Evolutionary conservation across 1,140 invertebrate species (phyloP), one percentile per base, ranked within the genome.

Genomic region (Sinonovacula constricta): DNA sequence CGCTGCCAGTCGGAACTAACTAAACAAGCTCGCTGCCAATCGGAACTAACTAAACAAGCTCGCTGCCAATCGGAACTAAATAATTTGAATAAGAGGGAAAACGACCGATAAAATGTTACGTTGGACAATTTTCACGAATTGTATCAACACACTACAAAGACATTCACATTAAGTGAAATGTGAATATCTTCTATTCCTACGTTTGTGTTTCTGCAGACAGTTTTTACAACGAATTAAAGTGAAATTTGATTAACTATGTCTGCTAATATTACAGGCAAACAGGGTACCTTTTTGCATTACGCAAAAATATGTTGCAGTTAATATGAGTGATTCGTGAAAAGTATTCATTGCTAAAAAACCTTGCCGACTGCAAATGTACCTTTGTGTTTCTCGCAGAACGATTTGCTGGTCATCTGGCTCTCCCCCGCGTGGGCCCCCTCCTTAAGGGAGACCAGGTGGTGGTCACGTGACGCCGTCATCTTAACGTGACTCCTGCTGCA

Each of bases 401-500:
- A 57, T 36, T 77, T 77, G 39, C 74, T 77, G n/a, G 65, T 60
- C 3, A 77, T 54, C 34, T 67, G 65, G 49, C 54, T 57, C 53
- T 77, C 65, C 12, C 74, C 65, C 18, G 63, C 74, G 34, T 77
- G 62, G 24, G 59, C 51, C 54, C 39, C 59, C 59, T 77, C 74
- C 22, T 33, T 68, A 34, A 77, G 53, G 56, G 74, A 67, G 36
- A 77, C 74, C 3, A 77, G 65, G 26, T 77, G 74, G 53, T 77
- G 74, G 53, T 77, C 65, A 33, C 63, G 63, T 68, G 74, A 77
- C 26, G 74, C 67, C 34, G 39, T 77, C 74, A 77, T 77, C 65
- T 77, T 77, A 33, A 77, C 53, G 68, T 77, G 74, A 30, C 63
- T 60, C 62, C 65, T 66, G 74, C 74, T 77, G 31, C 74, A 77